Evolutionary conservation across 1,140 invertebrate genomes (phyloP), one percentile per base, ranked within the genome.

Genomic region (Philotrypesis tridentata): DNA sequence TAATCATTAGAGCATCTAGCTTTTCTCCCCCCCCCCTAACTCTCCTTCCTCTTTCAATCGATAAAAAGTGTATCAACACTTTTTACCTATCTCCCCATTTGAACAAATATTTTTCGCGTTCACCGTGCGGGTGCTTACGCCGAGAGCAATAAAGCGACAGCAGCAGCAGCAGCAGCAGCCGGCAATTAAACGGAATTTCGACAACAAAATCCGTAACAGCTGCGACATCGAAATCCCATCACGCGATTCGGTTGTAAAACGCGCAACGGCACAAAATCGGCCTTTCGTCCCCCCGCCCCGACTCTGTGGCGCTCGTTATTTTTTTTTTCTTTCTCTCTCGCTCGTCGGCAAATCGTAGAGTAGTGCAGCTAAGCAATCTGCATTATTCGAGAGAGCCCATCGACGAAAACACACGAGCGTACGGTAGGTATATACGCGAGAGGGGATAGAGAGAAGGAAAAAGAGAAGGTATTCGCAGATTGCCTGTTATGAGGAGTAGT

Each of bases 401-500:
- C 31, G 40, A 27, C 27, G 21, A 55, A 55, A 55, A 55, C 65
- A 48, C 48, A 29, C 65, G 7, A 65, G 60, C 11, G 60, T 61
- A 2, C 5, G n/a, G 12, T 23, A 8, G 5, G 40, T 43, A 67
- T 3, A 63, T 2, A 21, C 31, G 33, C 33, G 40, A 55, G 27
- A 21, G 40, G 71, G 27, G 25, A 55, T 31, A 71, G 33, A 71
- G 33, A 71, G 33, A 71, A 14, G 8, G 67, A 72, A 37, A 37
- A 37, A 72, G 70, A 25, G 70, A 40, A 31, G 55, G 78, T 63
- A 80, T 72, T 60, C 68, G 68, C 78, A 81, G 43, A 81, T 81
- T 75, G 67, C 27, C 79, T 68, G 71, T 75, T 75, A 75, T 68
- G 72, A 81, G 74, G 72, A 81, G 79, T 75, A 48, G 71, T 48